Base-by-base conservation (phyloP, 2,888 invertebrate species). In the Aquatica leii region DNA sequence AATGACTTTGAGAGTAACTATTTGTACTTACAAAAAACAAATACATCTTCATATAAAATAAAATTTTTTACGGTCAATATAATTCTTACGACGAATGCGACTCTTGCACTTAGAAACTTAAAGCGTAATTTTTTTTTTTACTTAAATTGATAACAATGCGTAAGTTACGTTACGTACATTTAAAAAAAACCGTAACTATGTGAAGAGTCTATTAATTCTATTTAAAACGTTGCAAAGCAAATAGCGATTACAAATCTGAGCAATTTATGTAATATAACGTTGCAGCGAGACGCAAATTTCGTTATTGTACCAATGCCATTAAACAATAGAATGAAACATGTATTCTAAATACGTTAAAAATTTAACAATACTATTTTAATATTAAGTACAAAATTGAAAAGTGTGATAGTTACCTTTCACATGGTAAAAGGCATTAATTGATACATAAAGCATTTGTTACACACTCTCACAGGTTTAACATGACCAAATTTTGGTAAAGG, bases 401-500 rank as follows among this genome's bases (percentile, higher is more conserved):
- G 18, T 62, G 65, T n/a, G n/a, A 24, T 50, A 49, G 24, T 17
- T 40, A 59, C n/a, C 58, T 67, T 59, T 78, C 73, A 78, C 80
- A 80, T 79, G 14, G 86, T 87, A 77, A 88, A 88, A 62, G 87
- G 87, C 61, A 87, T 88, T 66, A 90, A 87, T 79, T 89, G 88
- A 77, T 88, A 90, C 73, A 88, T 85, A 78, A 92, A 94, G 82
- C 95, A 95, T 74, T 91, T 89, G 78, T 94, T 94, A 82, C 97
- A 98, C 35, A 98, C 97, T 37, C 97, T 88, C 2, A 97, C 97
- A 4, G 97, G 96, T 79, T 95, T 96, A 71, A 90, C 84, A 76
- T 96, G 93, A 1, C 97, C 97, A 82, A 90, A 97, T 77, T 94
- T 93, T 9, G 97, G 97, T 73, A 98, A 83, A 18, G 97, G 95